Base-by-base conservation (phyloP, 2,888 invertebrate genomes). In the Syrphus vitripennis region DNA sequence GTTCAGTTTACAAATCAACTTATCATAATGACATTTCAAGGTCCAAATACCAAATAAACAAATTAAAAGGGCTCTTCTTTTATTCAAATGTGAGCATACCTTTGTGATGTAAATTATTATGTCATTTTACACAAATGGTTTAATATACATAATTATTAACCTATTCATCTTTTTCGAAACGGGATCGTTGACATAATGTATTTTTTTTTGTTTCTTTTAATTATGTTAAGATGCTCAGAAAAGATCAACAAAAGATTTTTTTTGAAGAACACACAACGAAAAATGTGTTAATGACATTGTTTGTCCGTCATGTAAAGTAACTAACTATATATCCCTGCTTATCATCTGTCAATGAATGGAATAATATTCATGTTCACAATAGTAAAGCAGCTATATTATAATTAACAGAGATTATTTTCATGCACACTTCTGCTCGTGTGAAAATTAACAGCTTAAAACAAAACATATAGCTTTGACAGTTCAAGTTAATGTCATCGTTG, bases 391-490 rank as follows among this genome's bases (percentile, higher is more conserved):
- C 16, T 16, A 2, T 6, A 16, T 16, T 0, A n/a, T 59, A 57
- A 74, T 75, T 80, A 37, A 19, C 42, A 19, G 21, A 19, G 19
- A 34, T 34, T 34, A 50, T 16, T 59, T 29, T 21, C 59, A 34
- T 59, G 16, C 16, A 19, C 37, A 19, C 37, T 42, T 53, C 14
- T 57, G 31, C 42, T 72, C 26, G 65, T 69, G 59, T 61, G 75
- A 75, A 80, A 69, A 80, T 69, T 61, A 69, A 69, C 81, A 70
- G 21, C 69, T 69, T n/a, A 12, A 65, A 50, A 59, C 55, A 26
- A 57, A 67, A 31, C 48, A 19, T 4, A 67, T 4, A 67, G 0
- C 48, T 67, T 67, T 50, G 69, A 45, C 75, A 55, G 37, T 42
- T 50, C 10, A 45, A 40, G 31, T 65, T 42, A 65, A 65, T 75